phyloP scores from a whole-genome alignment of 2,797 vertebrate genomes.

The Australoheros facetus region DNA sequence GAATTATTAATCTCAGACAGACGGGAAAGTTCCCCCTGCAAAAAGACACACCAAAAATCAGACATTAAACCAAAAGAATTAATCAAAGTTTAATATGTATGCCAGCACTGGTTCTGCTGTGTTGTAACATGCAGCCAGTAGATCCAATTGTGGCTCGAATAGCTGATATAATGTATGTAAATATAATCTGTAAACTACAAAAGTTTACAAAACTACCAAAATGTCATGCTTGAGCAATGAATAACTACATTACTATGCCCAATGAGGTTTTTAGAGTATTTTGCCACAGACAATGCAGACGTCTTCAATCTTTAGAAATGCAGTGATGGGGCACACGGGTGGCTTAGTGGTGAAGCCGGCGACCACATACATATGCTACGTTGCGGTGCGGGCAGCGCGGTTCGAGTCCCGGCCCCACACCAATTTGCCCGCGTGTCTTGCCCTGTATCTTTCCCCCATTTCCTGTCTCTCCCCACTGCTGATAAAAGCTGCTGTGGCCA shows the following conservation, averaged over 20 bases:
- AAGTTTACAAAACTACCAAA: background rate
- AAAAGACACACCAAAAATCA: background rate
- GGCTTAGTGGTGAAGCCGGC: no score
- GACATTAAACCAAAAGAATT: background rate
- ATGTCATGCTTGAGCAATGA: background rate
- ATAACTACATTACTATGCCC: background rate
- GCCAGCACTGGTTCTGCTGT: background rate
- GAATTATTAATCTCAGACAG: slow-evolving; percentile 92
- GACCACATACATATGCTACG: no score
- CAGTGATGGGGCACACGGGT: no score
- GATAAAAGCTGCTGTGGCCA: no score
- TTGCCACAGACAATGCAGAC: no score
- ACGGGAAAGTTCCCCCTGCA: slow-evolving; percentile 88
- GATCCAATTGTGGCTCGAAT: background rate
- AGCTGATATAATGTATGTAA: background rate
- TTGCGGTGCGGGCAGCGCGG: no score
- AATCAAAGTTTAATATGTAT: background rate
- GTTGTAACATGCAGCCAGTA: background rate
- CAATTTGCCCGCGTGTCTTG: no score
- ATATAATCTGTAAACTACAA: background rate
- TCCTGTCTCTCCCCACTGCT: no score
- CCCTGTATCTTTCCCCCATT: no score
- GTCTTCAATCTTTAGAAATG: no score
- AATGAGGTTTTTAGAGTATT: background rate
- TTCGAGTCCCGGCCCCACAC: no score